These are phyloP conservation scores for Nymphalis polychloros DNA, from an alignment of 2,888 invertebrate genomes.

Conservation along the genomic window DNA sequence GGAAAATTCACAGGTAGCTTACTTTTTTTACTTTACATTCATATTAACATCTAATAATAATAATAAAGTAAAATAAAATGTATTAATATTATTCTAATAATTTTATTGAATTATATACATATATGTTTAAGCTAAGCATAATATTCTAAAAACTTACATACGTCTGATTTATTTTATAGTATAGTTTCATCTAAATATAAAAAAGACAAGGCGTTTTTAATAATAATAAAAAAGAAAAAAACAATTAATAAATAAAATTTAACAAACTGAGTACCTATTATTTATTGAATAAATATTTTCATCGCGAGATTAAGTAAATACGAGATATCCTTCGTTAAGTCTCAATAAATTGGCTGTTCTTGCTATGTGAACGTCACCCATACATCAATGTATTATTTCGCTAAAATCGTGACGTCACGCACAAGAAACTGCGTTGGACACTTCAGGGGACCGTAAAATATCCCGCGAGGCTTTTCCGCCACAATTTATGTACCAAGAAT, in stretches of 20 bases:
- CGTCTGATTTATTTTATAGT: neutral
- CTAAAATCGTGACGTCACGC: conserved; percentile 65
- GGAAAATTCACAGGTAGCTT: too few species aligned
- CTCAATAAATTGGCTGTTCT: conserved; percentile 19
- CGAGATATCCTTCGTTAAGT: conserved; percentile 1
- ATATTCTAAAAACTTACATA: neutral
- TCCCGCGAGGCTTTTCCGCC: conserved; percentile 51
- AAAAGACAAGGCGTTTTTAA: too few species aligned
- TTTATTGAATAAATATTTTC: neutral
- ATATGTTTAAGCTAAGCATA: too few species aligned
- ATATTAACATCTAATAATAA: too few species aligned
- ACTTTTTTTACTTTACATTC: too few species aligned
- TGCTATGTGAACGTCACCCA: conserved; percentile 43
- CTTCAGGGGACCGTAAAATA: conserved; percentile 59
- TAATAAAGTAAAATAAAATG: too few species aligned
- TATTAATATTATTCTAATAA: too few species aligned
- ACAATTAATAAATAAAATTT: too few species aligned
- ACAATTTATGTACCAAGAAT: conserved; percentile 36
- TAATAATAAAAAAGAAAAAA: too few species aligned
- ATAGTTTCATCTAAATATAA: neutral
- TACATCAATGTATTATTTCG: conserved; percentile 49
- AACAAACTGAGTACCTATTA: too few species aligned
- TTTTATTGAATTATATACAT: too few species aligned
- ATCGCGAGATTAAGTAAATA: conserved; percentile 1
- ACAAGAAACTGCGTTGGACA: conserved; percentile 55